phyloP scores from a whole-genome alignment of 2,113 vertebrate species.

The Egretta garzetta region DNA sequence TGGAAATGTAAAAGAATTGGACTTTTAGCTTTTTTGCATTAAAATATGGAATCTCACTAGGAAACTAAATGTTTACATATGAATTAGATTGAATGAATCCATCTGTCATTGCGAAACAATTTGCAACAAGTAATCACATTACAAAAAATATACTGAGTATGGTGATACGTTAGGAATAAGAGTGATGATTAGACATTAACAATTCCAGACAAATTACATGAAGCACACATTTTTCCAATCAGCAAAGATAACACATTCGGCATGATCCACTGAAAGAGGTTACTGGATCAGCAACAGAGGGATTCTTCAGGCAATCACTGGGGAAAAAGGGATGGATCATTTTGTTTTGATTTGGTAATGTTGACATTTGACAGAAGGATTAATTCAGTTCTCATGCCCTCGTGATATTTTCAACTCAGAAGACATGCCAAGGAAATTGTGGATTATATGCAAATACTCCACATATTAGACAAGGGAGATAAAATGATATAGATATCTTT shows the following conservation, averaged over 20 bases:
- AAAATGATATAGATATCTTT: not conserved
- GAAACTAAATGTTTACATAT: not conserved
- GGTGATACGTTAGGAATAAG: not conserved
- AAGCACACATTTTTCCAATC: slow-evolving; percentile 9
- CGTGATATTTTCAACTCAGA: not conserved
- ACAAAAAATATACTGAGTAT: not conserved
- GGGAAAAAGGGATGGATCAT: not conserved
- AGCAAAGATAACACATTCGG: not conserved
- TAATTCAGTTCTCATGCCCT: not conserved
- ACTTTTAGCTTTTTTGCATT: not conserved
- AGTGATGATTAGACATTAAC: not conserved
- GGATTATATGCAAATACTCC: not conserved
- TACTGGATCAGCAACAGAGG: not conserved
- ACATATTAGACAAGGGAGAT: not conserved
- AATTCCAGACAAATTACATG: not conserved
- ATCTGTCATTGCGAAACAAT: not conserved
- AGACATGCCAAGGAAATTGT: not conserved
- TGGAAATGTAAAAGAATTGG: not conserved
- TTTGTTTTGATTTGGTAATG: not conserved
- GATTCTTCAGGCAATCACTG: not conserved
- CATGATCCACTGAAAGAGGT: not conserved
- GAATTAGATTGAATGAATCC: not conserved
- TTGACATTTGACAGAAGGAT: not conserved
- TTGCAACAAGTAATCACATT: not conserved
- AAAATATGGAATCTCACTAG: not conserved